Evolutionary conservation across 2,888 invertebrate species (phyloP).

Genomic region (Dexiosoma caninum): DNA sequence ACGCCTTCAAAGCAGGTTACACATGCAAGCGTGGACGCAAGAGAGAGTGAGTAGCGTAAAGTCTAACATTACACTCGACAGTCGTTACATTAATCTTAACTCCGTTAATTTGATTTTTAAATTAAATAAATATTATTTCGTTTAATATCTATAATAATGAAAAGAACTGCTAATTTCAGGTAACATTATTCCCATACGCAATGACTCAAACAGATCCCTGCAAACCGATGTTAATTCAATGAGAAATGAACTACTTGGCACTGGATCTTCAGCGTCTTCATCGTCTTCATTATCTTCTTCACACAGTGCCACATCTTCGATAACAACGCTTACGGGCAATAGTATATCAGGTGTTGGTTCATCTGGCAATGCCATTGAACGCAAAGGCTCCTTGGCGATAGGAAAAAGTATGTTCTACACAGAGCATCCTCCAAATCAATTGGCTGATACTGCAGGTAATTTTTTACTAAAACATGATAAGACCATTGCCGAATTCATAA

Average conservation of each 20-base stretch:
- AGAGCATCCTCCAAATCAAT: conserved; percentile 77
- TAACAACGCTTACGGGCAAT: conserved; percentile 68
- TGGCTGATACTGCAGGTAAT: conserved; percentile 72
- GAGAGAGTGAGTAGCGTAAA: conserved; percentile 76
- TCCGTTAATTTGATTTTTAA: too few species aligned
- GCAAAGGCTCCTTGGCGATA: conserved; percentile 77
- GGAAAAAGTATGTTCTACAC: conserved; percentile 78
- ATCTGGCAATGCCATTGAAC: conserved; percentile 68
- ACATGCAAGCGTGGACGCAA: conserved; percentile 77
- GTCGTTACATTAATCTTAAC: too few species aligned
- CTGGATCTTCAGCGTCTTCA: conserved; percentile 67
- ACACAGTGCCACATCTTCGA: conserved; percentile 66
- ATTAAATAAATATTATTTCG: too few species aligned
- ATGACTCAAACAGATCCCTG: conserved; percentile 74
- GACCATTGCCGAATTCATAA: too few species aligned
- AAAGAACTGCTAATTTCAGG: conserved; percentile 65
- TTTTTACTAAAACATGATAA: too few species aligned
- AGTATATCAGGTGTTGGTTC: conserved; percentile 67
- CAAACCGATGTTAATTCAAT: conserved; percentile 76
- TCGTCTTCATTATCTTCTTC: conserved; percentile 71
- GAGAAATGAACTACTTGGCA: conserved; percentile 75
- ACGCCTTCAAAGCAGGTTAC: conserved; percentile 86
- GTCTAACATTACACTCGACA: too few species aligned
- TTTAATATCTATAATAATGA: too few species aligned
- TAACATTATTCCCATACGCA: conserved; percentile 75